These are phyloP conservation scores for Campoplex capitator DNA, from an alignment of 2,888 invertebrate species.

Conservation along the genomic window DNA sequence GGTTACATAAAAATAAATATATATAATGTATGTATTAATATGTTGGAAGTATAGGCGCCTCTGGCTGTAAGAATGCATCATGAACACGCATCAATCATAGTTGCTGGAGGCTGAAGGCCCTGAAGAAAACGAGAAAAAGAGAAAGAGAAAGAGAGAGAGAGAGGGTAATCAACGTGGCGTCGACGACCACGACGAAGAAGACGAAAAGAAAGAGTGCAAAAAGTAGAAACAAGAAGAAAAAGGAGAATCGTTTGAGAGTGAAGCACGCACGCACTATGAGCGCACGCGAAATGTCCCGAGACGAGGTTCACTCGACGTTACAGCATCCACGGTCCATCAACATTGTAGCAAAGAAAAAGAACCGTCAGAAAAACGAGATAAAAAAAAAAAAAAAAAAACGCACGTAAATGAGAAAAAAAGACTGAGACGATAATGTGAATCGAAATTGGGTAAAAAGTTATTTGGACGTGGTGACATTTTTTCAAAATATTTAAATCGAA, in stretches of 20 bases:
- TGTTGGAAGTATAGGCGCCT: slow-evolving; percentile 45
- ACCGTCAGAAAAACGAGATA: background rate
- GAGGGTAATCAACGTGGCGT: slow-evolving; percentile 49
- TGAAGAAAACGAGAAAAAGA: slow-evolving; percentile 14
- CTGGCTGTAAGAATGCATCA: slow-evolving; percentile 41
- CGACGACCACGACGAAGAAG: slow-evolving; percentile 38
- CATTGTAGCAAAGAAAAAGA: slow-evolving; percentile 11
- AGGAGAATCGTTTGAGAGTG: slow-evolving; percentile 48
- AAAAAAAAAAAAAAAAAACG: background rate
- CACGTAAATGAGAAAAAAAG: background rate
- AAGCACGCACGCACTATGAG: slow-evolving; percentile 43
- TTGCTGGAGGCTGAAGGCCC: slow-evolving; percentile 37
- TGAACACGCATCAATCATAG: slow-evolving; percentile 57
- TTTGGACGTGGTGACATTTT: background rate
- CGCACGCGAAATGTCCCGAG: slow-evolving; percentile 42
- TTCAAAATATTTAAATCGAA: background rate
- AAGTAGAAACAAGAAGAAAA: background rate
- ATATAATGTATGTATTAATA: slow-evolving; percentile 6
- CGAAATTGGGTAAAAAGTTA: background rate
- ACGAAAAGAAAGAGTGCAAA: background rate
- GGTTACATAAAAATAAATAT: background rate
- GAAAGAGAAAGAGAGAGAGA: background rate
- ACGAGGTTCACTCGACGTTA: slow-evolving; percentile 31
- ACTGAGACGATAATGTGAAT: background rate
- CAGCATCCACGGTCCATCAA: slow-evolving; percentile 40